These are phyloP conservation scores for Microcaecilia unicolor DNA, from an alignment of 2,797 vertebrate species.

Conservation along the genomic window DNA sequence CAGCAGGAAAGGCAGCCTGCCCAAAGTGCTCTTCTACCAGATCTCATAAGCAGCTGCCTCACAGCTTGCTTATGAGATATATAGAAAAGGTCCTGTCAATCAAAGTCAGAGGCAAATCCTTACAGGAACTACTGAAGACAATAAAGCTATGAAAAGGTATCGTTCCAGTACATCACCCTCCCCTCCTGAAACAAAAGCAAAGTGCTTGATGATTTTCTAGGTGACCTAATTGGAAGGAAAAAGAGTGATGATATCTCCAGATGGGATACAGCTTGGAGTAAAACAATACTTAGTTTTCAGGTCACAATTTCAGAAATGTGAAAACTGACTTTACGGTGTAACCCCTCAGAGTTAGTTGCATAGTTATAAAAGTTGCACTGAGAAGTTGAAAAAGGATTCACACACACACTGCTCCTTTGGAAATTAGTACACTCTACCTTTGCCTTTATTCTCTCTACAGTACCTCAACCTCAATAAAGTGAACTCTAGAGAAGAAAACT, in stretches of 20 bases:
- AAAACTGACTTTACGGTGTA: too few relatives aligned
- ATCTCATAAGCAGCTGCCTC: slow-evolving; percentile 18
- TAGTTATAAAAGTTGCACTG: too few relatives aligned
- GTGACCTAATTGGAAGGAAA: slow-evolving; percentile 42
- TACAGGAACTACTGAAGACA: slow-evolving; percentile 45
- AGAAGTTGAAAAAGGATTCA: too few relatives aligned
- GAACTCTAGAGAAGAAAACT: too few relatives aligned
- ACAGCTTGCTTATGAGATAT: slow-evolving; percentile 44
- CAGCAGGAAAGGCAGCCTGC: slow-evolving; percentile 6
- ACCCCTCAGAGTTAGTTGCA: too few relatives aligned
- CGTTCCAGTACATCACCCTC: slow-evolving; percentile 37
- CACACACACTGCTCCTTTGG: too few relatives aligned
- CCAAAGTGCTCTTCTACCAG: slow-evolving; percentile 13
- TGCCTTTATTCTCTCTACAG: too few relatives aligned
- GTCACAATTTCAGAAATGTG: too few relatives aligned
- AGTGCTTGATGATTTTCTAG: slow-evolving; percentile 6
- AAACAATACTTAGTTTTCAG: too few relatives aligned
- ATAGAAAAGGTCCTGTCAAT: slow-evolving; percentile 52
- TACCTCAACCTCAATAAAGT: too few relatives aligned
- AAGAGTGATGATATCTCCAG: slow-evolving; percentile 19
- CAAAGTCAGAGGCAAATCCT: slow-evolving; percentile 48
- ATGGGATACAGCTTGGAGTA: slow-evolving; percentile 18
- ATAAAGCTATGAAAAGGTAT: slow-evolving; percentile 37
- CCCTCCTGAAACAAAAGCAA: slow-evolving; percentile 32
- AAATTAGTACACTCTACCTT: too few relatives aligned